Evolutionary conservation across 2,113 vertebrate species (phyloP).

Genomic region (Speoplatyrhinus poulsoni): DNA sequence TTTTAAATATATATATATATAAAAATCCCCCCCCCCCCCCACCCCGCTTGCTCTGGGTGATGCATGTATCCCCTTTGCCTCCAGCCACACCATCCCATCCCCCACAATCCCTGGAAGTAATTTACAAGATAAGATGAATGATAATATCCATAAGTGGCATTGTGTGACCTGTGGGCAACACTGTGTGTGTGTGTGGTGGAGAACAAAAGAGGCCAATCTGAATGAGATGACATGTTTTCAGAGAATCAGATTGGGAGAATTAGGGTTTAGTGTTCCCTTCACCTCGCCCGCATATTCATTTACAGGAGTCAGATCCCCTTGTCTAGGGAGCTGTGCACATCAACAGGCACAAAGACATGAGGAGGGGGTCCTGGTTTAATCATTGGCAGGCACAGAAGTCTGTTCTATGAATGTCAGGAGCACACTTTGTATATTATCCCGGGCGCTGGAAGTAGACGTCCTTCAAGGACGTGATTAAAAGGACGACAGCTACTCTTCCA

Average conservation of each 20-base stretch:
- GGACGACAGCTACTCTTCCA: conserved; percentile 31
- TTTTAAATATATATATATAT: neutral
- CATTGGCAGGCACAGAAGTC: conserved; percentile 57
- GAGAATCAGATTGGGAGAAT: conserved; percentile 74
- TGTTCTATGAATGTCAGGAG: conserved; percentile 60
- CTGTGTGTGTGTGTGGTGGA: conserved; percentile 34
- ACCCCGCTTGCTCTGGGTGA: conserved; percentile 52
- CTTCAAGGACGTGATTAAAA: conserved; percentile 58
- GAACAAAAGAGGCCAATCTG: conserved; percentile 80
- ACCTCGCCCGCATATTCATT: conserved; percentile 66
- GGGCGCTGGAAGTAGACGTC: conserved; percentile 50
- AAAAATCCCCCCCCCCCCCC: too few relatives aligned
- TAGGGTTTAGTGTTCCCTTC: conserved; percentile 72
- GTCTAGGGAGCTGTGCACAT: conserved; percentile 45
- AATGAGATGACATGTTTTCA: conserved; percentile 75
- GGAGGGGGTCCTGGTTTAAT: conserved; percentile 52
- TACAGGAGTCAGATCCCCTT: conserved; percentile 61
- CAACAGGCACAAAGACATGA: conserved; percentile 46
- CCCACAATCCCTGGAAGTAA: conserved; percentile 71
- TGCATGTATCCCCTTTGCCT: conserved; percentile 55
- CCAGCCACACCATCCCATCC: conserved; percentile 33
- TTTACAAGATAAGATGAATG: conserved; percentile 81
- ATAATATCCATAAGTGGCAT: conserved; percentile 74
- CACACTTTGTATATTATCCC: conserved; percentile 60
- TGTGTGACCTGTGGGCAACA: conserved; percentile 67